Evolutionary conservation across 2,113 vertebrate genomes (phyloP), one percentile per base, ranked within the genome.

Genomic region (Ceyx cyanopectus): DNA sequence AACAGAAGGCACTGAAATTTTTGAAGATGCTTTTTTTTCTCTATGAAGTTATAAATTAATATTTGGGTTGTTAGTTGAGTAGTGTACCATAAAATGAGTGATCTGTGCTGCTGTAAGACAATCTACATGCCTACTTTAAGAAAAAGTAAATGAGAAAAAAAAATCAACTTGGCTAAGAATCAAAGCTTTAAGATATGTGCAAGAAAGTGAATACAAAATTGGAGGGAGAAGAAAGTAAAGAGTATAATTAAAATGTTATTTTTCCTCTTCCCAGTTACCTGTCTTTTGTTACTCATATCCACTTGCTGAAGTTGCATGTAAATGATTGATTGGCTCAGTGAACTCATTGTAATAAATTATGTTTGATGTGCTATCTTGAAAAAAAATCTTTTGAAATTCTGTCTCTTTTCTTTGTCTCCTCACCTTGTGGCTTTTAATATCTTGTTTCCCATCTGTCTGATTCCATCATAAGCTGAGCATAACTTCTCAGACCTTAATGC

Each of bases 361-460:
- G 85, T 96, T 96, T 97, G 93, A 96, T 96, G 94, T 97, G 51
- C 90, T 97, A 65, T 93, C 74, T 90, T 96, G 89, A 86, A 95
- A 77, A 94, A 94, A 83, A 86, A 76, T 89, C 79, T 97, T 93
- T 95, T 96, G 94, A 97, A 98, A 98, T 94, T 90, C 85, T 92
- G 92, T 92, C 96, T 97, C 66, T 95, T 76, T 93, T 89, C 92
- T 80, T 95, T 97, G 96, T 97, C 96, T 97, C 53, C 70, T 94
- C 81, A 92, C 94, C 78, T 96, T 91, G 90, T 97, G 96, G 85
- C 92, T 94, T 87, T 95, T 93, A 79, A 92, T 95, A 96, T 97
- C 89, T 76, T 92, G 81, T 97, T 98, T 96, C 95, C 80, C 77
- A 82, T 97, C 86, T 96, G 94, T 97, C 95, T 96, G 91, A 96